Base-by-base conservation (phyloP, 1,140 invertebrate genomes). In the Odontomachus brunneus region DNA sequence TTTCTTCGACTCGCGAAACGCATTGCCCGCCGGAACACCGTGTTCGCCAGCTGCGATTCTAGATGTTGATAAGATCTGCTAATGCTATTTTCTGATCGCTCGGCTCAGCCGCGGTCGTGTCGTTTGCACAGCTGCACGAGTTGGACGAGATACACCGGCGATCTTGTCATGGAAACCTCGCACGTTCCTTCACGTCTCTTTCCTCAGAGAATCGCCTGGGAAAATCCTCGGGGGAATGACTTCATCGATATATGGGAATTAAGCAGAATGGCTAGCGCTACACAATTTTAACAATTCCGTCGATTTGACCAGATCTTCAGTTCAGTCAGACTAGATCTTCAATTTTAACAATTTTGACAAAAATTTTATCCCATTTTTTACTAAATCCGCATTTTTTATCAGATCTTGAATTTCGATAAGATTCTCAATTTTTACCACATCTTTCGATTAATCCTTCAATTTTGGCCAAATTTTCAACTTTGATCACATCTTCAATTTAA, bases 71-170 rank as follows among this genome's bases (percentile, higher is more conserved):
- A 65, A 63, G 51, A 75, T 65, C 72, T 65, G 33, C 59, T 63
- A 63, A 63, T 51, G 73, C 73, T 75, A 53, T 75, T 75, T 51
- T 63, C 59, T 29, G 44, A 62, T 33, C 60, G 38, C 71, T 63
- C 33, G 19, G 19, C 14, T 75, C 26, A 65, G 26, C 14, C 17
- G 15, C 38, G 14, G 33, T 62, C 24, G 29, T 44, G 24, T 38
- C 12, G 15, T 65, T 75, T 75, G 65, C 26, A 51, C 59, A 75
- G 26, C 59, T 65, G 14, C 7, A 48, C 19, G 33, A 63, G n/a
- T 38, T 24, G 0, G n/a, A 14, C 19, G n/a, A 75, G 26, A 75
- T 49, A 33, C 24, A 63, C n/a, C 62, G 63, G 3, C 59, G 62
- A 62, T 38, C n/a, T 3, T 7, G 14, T 15, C 14, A 9, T 11